A percentile compares a stretch with the other conserved stretches of the same genome.
These are phyloP conservation scores for Arenicola marina DNA, from an alignment of 2,888 invertebrate genomes.

Conservation along the genomic window DNA sequence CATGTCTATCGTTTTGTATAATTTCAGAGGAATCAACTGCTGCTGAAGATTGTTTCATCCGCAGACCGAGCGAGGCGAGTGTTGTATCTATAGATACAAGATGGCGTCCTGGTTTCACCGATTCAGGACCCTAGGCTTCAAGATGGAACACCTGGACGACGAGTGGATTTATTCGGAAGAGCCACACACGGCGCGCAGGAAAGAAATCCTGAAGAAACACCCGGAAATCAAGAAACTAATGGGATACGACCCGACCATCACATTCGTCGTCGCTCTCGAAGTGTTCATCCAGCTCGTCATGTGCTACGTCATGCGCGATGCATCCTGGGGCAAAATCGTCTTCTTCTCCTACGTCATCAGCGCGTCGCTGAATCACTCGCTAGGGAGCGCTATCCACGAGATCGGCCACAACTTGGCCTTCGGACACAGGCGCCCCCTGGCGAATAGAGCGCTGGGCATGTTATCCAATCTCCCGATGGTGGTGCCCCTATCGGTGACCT, in stretches of 20 bases:
- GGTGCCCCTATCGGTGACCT: constrained; percentile 59
- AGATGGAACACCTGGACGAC: constrained; percentile 60
- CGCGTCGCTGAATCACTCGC: constrained; percentile 57
- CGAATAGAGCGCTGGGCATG: constrained; percentile 54
- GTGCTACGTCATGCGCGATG: constrained; percentile 43
- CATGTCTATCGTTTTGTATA: no score
- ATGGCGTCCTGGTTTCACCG: no score
- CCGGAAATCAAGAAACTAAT: constrained; percentile 61
- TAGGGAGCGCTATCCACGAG: constrained; percentile 60
- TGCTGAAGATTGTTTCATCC: no score
- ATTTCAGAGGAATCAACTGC: no score
- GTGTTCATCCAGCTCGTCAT: constrained; percentile 47
- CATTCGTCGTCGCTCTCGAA: constrained; percentile 43
- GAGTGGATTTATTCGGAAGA: constrained; percentile 92
- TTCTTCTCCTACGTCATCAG: constrained; percentile 46
- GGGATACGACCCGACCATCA: constrained; percentile 55
- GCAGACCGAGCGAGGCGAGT: no score
- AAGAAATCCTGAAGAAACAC: constrained; percentile 75
- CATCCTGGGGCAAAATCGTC: constrained; percentile 47
- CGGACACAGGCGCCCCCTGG: constrained; percentile 51
- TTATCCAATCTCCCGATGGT: constrained; percentile 57
- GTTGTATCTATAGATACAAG: no score
- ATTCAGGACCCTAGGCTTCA: neutral
- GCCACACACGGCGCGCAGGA: constrained; percentile 90
- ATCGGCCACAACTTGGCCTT: constrained; percentile 61